A percentile compares a stretch with the other conserved stretches of the same genome.
Evolutionary conservation across 1,140 invertebrate genomes (phyloP).

Genomic region (Parapsyche elsis): DNA sequence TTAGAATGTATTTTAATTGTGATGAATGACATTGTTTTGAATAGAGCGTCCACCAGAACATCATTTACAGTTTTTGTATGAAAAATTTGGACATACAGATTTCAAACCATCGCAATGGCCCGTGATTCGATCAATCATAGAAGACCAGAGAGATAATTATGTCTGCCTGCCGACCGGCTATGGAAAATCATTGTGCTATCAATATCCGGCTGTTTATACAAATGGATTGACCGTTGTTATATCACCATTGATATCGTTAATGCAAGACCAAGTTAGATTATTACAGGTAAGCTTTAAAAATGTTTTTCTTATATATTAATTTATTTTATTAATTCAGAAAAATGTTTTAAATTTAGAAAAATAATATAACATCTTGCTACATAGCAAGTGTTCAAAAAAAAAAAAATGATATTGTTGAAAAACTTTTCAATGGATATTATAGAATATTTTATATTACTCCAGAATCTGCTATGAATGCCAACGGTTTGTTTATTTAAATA

Average conservation of each 20-base stretch:
- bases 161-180: slow-evolving; percentile 49
- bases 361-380: slow-evolving; percentile 66
- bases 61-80: slow-evolving; percentile 62
- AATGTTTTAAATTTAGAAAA: slow-evolving; percentile 32
- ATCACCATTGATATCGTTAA: slow-evolving; percentile 48
- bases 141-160: slow-evolving; percentile 69
- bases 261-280: slow-evolving; percentile 52
- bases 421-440: slow-evolving; percentile 68
- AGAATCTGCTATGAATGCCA: slow-evolving; percentile 68
- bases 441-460: slow-evolving; percentile 75
- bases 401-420: slow-evolving; percentile 61
- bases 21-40: background rate
- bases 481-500: slow-evolving; percentile 51
- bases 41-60: slow-evolving; percentile 16
- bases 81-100: slow-evolving; percentile 70
- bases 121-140: slow-evolving; percentile 72
- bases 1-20: no score
- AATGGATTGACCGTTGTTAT: slow-evolving; percentile 49
- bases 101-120: slow-evolving; percentile 76
- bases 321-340: background rate
- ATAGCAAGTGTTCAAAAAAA: slow-evolving; percentile 73
- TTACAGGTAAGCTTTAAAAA: slow-evolving; percentile 50
- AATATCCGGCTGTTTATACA: slow-evolving; percentile 50
- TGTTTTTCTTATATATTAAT: background rate
- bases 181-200: slow-evolving; percentile 53